Evolutionary conservation across 2,113 vertebrate genomes (phyloP), one percentile per base, ranked within the genome.

Genomic region (Siphamia tubifer): DNA sequence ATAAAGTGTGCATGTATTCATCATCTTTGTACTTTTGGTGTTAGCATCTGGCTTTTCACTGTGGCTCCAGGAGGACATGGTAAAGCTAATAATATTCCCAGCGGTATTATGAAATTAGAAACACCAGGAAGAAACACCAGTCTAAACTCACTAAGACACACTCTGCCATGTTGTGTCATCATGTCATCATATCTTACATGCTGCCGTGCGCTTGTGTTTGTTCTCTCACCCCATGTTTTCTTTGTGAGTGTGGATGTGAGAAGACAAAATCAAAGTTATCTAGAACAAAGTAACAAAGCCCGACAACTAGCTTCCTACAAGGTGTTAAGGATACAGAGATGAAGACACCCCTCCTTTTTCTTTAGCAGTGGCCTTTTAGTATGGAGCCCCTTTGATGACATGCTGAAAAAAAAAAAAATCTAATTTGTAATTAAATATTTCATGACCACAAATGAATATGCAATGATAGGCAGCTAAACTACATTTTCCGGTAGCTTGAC

Each of bases 31-130:
- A 55, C 23, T 15, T 12, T 9, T 12, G 24, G 20, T 25, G 47
- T 64, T 49, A 48, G 60, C 61, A 79, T 88, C 80, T 91, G 82
- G 76, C 38, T 57, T 67, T 47, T 68, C 42, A 3, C 28, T 77
- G 40, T 56, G 55, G 48, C 35, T 82, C 25, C 1, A 17, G 57
- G 51, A 27, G 25, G 35, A 19, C 52, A 64, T 56, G 45, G 28
- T 48, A 49, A 24, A 57, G 11, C 53, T 69, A 54, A 72, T 81
- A 58, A 64, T 42, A 39, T 42, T 72, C 45, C 65, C 82, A 74
- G 61, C 74, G 68, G 68, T 54, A 60, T 78, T 55, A 45, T 23
- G 53, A 65, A 60, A 80, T 58, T 36, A 52, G 28, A 79, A 78
- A 45, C 52, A 74, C 27, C 0, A 24, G 9, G 9, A 43, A 3